phyloP scores from a whole-genome alignment of 2,888 invertebrate genomes.

The Drosophila siamana region DNA sequence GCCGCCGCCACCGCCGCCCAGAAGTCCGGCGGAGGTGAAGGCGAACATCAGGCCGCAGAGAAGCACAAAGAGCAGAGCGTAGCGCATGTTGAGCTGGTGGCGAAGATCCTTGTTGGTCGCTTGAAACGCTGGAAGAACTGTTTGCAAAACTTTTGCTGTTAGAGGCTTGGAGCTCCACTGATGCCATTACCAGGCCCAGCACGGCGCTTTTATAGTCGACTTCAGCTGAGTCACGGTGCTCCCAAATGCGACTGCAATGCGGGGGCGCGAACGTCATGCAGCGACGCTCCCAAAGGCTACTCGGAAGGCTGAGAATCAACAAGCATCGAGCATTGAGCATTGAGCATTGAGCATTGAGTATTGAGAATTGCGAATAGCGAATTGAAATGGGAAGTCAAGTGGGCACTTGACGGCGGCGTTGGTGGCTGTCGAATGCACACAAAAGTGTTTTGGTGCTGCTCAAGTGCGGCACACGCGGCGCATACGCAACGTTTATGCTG shows the following conservation, averaged over 20 bases:
- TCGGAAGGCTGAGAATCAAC: constrained; percentile 69
- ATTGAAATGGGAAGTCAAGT: constrained; percentile 12
- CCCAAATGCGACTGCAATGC: constrained; percentile 38
- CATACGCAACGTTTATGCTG: constrained; percentile 65
- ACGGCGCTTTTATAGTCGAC: constrained; percentile 67
- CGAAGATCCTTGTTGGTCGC: constrained; percentile 18
- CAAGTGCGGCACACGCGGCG: constrained; percentile 61
- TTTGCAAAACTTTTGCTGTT: constrained; percentile 31
- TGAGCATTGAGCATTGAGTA: constrained; percentile 53
- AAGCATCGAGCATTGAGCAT: constrained; percentile 35
- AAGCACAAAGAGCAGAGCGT: constrained; percentile 59
- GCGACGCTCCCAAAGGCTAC: constrained; percentile 57
- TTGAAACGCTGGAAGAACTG: constrained; percentile 12
- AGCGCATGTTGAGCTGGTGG: constrained; percentile 62
- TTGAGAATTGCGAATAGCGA: constrained; percentile 2
- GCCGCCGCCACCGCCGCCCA: constrained; percentile 62
- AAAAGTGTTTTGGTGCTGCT: neutral
- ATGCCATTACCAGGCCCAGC: constrained; percentile 51
- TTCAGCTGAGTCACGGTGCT: constrained; percentile 64
- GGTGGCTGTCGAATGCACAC: constrained; percentile 13
- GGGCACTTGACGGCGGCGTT: constrained; percentile 7
- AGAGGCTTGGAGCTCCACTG: constrained; percentile 66
- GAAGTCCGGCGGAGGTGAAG: constrained; percentile 63
- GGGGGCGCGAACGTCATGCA: constrained; percentile 17
- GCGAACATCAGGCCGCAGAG: constrained; percentile 64